Evolutionary conservation across 2,797 vertebrate genomes (phyloP), one percentile per base, ranked within the genome.

Genomic region (Fundulus diaphanus): DNA sequence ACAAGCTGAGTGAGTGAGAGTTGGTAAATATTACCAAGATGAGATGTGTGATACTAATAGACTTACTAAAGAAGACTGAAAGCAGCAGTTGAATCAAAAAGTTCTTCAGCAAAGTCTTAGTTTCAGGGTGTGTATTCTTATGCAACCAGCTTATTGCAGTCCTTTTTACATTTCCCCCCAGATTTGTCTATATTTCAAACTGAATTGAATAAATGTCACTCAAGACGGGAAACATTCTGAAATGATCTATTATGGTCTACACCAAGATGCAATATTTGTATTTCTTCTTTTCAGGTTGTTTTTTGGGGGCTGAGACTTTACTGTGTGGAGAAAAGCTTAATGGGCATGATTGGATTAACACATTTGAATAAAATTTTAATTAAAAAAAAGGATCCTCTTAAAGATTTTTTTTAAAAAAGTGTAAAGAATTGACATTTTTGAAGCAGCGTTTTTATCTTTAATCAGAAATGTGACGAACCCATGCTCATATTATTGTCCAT

Each of bases 331-430:
- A 68, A 59, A 71, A 0, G 37, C 78, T 68, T 85, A 56, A 54
- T 51, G 24, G 48, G 5, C 13, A 51, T 68, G 42, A 69, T 70
- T 77, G 31, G 74, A 76, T 73, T 29, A 61, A 29, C 24, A 67
- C 15, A n/a, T 59, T 35, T 74, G 22, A 44, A 80, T 76, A 52
- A 69, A 74, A 82, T 59, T 59, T 74, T 57, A 57, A 22, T 49
- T 71, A 82, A 78, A 78, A 8, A 80, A 86, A 79, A 11, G 54
- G 74, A 65, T 67, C 1, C 24, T 31, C 7, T 48, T 3, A 37
- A 85, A 77, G 35, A 70, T 52, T n/a, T n/a, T n/a, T n/a, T n/a
- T 56, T 31, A 0, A 1, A 22, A 48, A 82, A 73, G 69, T 29
- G 27, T 3, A 4, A 42, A 70, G 33, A 42, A 71, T 8, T 9